A percentile compares a stretch with the other conserved stretches of the same genome.
Conservation (phyloP, 2,888 invertebrate genomes). For the Loripinus fragilis region DNA sequence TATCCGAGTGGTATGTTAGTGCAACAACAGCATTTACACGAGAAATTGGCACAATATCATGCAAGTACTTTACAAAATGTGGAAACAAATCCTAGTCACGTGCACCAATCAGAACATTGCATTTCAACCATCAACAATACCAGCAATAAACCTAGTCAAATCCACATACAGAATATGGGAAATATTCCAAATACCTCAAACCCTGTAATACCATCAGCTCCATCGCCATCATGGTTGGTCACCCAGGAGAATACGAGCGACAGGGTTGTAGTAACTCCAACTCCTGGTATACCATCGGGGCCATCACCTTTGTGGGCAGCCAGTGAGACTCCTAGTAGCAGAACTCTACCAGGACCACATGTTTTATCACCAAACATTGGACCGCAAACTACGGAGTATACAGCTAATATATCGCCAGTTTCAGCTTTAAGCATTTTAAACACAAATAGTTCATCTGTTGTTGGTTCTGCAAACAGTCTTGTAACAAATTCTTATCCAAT, state of each 20-base stretch:
- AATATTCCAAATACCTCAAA: neutral
- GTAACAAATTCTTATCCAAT: neutral
- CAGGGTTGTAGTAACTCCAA: neutral
- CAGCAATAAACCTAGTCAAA: neutral
- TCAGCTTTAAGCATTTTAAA: slow-evolving; percentile 51
- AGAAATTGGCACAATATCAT: neutral
- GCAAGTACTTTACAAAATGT: neutral
- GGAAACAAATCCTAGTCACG: neutral
- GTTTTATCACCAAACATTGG: neutral
- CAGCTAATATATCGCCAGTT: slow-evolving; percentile 27
- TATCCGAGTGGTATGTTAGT: neutral
- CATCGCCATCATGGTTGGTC: neutral
- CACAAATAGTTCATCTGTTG: slow-evolving; percentile 31
- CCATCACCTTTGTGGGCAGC: too few species aligned
- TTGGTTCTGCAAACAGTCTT: neutral
- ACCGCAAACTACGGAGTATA: neutral
- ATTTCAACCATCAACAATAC: neutral
- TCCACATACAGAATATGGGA: neutral
- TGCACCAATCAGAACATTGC: neutral
- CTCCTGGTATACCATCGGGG: too few species aligned
- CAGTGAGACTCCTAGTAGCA: neutral
- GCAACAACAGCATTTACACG: neutral
- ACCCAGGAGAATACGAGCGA: neutral
- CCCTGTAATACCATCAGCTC: neutral
- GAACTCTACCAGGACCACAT: neutral